Conservation (phyloP, 2,888 invertebrate species). For the Opisthograptis luteolata region DNA sequence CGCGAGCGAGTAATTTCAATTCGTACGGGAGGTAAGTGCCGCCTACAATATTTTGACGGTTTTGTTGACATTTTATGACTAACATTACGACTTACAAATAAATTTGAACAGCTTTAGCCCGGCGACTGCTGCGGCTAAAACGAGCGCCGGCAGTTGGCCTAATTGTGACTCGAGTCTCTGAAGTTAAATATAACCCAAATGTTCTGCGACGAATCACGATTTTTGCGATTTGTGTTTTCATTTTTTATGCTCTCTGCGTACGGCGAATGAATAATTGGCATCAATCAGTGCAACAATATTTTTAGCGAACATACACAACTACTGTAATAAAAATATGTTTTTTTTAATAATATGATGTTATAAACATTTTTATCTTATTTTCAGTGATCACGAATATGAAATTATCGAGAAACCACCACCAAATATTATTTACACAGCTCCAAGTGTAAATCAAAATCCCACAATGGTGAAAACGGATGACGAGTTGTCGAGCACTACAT, state of each 20-base stretch:
- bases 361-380: conserved; percentile 57
- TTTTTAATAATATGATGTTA: no score
- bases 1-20: conserved; percentile 82
- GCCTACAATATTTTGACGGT: conserved; percentile 50
- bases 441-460: conserved; percentile 67
- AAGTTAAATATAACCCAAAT: conserved; percentile 76
- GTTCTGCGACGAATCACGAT: conserved; percentile 56
- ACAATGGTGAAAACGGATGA: conserved; percentile 73
- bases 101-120: conserved; percentile 66
- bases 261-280: conserved; percentile 43
- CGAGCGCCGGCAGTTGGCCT: conserved; percentile 80
- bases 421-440: conserved; percentile 68
- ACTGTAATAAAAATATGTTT: no score
- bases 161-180: conserved; percentile 75
- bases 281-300: conserved; percentile 10
- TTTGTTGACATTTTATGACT: conserved; percentile 64
- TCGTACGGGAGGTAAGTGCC: conserved; percentile 72
- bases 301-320: conserved; percentile 53
- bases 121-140: conserved; percentile 80
- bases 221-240: conserved; percentile 59
- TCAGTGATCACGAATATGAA: conserved; percentile 97
- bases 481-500: conserved; percentile 79
- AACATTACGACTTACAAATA: conserved; percentile 63
- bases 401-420: conserved; percentile 90
- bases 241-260: conserved; percentile 41